phyloP scores from a whole-genome alignment of 2,113 vertebrate genomes.

The Nyctibius bracteatus region DNA sequence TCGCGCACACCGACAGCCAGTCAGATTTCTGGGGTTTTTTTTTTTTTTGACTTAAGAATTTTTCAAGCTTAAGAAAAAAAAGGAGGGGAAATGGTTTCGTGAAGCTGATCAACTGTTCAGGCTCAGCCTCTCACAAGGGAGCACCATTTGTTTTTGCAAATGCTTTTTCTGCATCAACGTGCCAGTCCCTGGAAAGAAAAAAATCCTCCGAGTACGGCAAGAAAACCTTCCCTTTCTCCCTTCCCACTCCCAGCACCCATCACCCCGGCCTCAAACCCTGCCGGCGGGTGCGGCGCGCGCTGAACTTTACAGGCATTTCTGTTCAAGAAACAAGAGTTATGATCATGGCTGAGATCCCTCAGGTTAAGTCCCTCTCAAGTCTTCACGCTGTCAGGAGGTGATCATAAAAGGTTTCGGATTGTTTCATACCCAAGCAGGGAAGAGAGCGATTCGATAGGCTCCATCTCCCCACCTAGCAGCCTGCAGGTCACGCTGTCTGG shows the following conservation, averaged over 20 bases:
- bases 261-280: not conserved
- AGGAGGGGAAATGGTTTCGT: not conserved
- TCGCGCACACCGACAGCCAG: not conserved
- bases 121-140: slow-evolving; percentile 57
- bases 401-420: slow-evolving; percentile 63
- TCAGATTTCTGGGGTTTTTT: not conserved
- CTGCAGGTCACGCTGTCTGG: slow-evolving; percentile 35
- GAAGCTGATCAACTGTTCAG: slow-evolving; percentile 18
- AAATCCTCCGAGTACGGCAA: slow-evolving; percentile 16
- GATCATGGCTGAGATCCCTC: slow-evolving; percentile 60
- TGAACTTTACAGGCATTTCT: slow-evolving; percentile 52
- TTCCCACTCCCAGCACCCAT: slow-evolving; percentile 13
- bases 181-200: slow-evolving; percentile 29
- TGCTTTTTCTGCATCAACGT: not conserved
- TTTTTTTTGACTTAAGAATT: not conserved
- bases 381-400: slow-evolving; percentile 68
- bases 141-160: slow-evolving; percentile 25
- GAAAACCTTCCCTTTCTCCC: slow-evolving; percentile 8
- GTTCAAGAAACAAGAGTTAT: slow-evolving; percentile 26
- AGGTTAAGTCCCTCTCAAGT: slow-evolving; percentile 39
- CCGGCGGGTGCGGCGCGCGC: not conserved
- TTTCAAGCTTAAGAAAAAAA: slow-evolving; percentile 50
- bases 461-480: slow-evolving; percentile 46
- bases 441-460: slow-evolving; percentile 26
- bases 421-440: slow-evolving; percentile 74